phyloP scores from a whole-genome alignment of 37 sponge, comb jelly and placozoan genomes.

The Lycopodina hypogea region DNA sequence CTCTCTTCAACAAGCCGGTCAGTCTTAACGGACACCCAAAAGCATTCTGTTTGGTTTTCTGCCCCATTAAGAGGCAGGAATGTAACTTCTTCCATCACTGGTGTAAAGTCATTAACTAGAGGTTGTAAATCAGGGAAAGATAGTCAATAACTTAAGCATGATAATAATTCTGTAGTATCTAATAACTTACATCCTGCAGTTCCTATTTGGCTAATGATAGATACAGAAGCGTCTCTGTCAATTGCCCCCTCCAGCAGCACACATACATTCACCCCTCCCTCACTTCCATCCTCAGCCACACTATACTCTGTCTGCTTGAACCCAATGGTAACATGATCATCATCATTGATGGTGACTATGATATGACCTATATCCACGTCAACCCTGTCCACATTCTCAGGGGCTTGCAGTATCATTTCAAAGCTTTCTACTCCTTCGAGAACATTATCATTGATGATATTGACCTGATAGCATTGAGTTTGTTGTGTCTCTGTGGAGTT shows the following conservation, averaged over 20 bases:
- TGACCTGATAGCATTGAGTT: slow-evolving; percentile 6
- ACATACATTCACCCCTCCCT: not conserved
- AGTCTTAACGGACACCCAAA: not conserved
- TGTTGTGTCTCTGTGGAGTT: not conserved
- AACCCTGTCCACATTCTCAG: not conserved
- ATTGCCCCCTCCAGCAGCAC: slow-evolving; percentile 14
- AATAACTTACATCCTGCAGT: slow-evolving; percentile 16
- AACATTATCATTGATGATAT: slow-evolving; percentile 20
- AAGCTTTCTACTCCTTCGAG: slow-evolving; percentile 29
- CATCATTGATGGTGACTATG: slow-evolving; percentile 5
- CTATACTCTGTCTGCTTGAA: not conserved
- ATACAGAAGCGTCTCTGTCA: slow-evolving; percentile 9
- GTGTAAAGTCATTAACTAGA: slow-evolving; percentile 16
- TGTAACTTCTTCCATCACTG: not conserved
- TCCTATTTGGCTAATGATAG: not conserved
- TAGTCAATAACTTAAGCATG: not conserved
- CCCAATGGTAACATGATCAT: slow-evolving; percentile 18
- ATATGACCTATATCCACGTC: not conserved
- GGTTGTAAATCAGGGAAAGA: not conserved
- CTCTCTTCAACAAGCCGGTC: slow-evolving; percentile 15
- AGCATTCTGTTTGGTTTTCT: not conserved
- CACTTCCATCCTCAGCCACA: slow-evolving; percentile 7
- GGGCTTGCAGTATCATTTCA: not conserved
- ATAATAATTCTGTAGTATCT: not conserved
- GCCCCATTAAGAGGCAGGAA: slow-evolving; percentile 20